Evolutionary conservation across 92 coral and sea anemone species (phyloP), one percentile per base, ranked within the genome.

Genomic region (Porites divaricata): DNA sequence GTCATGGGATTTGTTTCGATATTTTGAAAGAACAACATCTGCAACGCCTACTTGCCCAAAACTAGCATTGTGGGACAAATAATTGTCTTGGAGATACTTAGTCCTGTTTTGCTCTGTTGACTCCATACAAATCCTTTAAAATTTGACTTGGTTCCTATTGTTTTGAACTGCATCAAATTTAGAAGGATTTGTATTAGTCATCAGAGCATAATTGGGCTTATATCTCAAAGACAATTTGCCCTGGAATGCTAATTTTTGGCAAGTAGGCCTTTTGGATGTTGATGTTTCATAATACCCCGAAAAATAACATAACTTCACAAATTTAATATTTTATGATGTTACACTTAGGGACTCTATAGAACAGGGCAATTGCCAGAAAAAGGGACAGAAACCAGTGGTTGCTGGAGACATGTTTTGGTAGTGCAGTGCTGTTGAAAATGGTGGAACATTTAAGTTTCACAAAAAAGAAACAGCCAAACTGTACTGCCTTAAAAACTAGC

Each of bases 1-100:
- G 4, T 35, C 4, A 35, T 35, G 45, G 45, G 45, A 35, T 35
- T 64, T 64, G 8, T 22, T n/a, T 64, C 10, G 69, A 19, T 12
- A 12, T 12, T 64, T 64, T 64, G 69, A 64, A 64, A 64, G 69
- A 64, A 64, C 69, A 64, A 64, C 20, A 20, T 64, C 69, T 64
- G 69, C 20, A 64, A n/a, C 19, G 23, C 69, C 69, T 64, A 64
- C 24, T n/a, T 12, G 20, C 69, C 69, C 20, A 64, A 64, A 64
- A 22, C 69, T 64, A 64, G 69, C 28, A 64, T 64, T 64, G 28
- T 64, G 69, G 69, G 69, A 9, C 69, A 64, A 64, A 64, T 15
- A 64, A 64, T 15, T 64, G 28, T 64, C 8, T 64, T 1, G 28
- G 15, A 64, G 69, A 64, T 64, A 64, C 23, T 35, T 64, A 4